Evolutionary conservation across 2,888 invertebrate species (phyloP).

Genomic region (Eilema griseolum): DNA sequence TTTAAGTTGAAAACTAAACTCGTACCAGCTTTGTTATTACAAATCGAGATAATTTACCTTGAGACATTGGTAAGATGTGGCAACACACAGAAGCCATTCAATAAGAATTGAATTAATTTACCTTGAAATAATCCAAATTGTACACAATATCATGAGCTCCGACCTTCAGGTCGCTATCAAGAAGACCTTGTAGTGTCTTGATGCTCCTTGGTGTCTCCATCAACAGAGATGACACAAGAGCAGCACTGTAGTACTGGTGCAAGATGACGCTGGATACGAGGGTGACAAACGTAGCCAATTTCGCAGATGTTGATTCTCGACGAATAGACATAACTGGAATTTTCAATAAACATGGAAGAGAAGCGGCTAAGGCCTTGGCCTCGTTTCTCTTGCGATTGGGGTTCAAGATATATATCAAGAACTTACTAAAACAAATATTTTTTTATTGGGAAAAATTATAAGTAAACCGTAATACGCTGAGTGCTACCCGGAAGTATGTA

Average conservation of each 20-base stretch:
- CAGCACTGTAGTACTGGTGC: constrained; percentile 91
- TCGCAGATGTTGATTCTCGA: constrained; percentile 80
- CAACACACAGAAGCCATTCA: too few relatives aligned
- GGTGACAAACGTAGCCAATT: constrained; percentile 83
- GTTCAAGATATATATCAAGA: too few relatives aligned
- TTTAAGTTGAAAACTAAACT: too few relatives aligned
- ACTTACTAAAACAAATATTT: too few relatives aligned
- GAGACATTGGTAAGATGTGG: too few relatives aligned
- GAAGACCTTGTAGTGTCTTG: constrained; percentile 85
- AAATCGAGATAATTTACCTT: constrained; percentile 70
- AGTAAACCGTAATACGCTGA: too few relatives aligned
- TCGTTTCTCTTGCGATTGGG: too few relatives aligned
- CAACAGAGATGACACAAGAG: constrained; percentile 89
- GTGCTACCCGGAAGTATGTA: too few relatives aligned
- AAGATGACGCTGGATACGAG: constrained; percentile 87
- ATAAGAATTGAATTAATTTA: constrained; percentile 57
- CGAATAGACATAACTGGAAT: constrained; percentile 77
- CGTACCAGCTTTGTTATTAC: background rate
- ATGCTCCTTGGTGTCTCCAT: constrained; percentile 88
- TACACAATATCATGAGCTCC: constrained; percentile 89
- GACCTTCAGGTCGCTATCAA: constrained; percentile 86
- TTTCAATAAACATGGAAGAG: background rate
- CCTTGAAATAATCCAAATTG: constrained; percentile 88
- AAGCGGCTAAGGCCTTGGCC: too few relatives aligned
- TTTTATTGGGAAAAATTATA: too few relatives aligned